Conservation (phyloP, 2,888 invertebrate species). For the Cabera pusaria region DNA sequence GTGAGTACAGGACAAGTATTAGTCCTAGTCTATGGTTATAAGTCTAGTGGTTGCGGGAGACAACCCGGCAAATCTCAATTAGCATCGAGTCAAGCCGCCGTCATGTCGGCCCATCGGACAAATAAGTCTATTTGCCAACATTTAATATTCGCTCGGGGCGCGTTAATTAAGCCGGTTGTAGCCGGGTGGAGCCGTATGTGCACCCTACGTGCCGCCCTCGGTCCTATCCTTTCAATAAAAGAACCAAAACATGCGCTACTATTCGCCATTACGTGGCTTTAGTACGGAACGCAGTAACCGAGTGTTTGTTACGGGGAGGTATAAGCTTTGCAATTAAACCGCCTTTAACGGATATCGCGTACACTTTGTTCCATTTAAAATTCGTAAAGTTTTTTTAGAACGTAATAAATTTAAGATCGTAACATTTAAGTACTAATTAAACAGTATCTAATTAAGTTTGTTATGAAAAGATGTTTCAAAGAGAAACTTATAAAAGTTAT, state of each 20-base stretch:
- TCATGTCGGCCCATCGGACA: constrained; percentile 48
- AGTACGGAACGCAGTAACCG: background rate
- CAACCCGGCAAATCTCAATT: constrained; percentile 49
- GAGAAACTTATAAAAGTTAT: too few species aligned
- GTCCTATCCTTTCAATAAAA: constrained; percentile 41
- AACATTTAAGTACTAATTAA: too few species aligned
- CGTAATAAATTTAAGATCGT: too few species aligned
- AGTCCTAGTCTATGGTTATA: background rate
- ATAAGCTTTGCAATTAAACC: constrained; percentile 1
- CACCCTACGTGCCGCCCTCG: constrained; percentile 30
- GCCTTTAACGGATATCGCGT: too few species aligned
- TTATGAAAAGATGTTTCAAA: too few species aligned
- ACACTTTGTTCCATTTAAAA: too few species aligned
- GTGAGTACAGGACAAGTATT: too few species aligned
- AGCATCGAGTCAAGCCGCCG: constrained; percentile 41
- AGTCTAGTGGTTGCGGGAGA: constrained; percentile 14
- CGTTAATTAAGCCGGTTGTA: constrained; percentile 66
- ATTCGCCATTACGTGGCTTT: constrained; percentile 13
- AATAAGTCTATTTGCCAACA: constrained; percentile 72
- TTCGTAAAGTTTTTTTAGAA: too few species aligned
- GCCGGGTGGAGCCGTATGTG: constrained; percentile 30
- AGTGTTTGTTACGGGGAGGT: constrained; percentile 2
- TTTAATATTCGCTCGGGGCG: constrained; percentile 72
- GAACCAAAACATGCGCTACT: constrained; percentile 38
- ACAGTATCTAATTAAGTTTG: too few species aligned